Evolutionary conservation across 2,797 vertebrate genomes (phyloP), one percentile per base, ranked within the genome.

Genomic region (Borostomias antarcticus): DNA sequence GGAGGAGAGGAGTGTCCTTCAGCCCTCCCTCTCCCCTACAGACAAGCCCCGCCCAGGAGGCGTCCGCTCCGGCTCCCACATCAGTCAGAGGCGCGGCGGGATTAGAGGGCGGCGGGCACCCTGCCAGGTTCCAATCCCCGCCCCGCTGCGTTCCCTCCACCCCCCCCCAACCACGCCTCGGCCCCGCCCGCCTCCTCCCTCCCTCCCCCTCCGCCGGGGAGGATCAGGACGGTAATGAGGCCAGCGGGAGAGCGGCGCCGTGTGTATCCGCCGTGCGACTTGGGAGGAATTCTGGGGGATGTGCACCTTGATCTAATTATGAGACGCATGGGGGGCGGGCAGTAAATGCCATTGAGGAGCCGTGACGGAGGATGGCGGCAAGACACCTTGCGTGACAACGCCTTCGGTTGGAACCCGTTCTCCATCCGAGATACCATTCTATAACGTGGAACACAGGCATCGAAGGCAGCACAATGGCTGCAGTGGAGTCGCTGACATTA

Each of bases 281-380:
- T 63, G 37, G 25, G 54, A 23, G 35, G 64, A 51, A 40, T 58
- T 54, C 29, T 54, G 53, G 47, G 45, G 58, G 66, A 76, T 70
- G 79, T 73, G 73, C 45, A 75, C 78, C 70, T 68, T n/a, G 70
- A 78, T 64, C 73, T 65, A 69, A 78, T 78, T 76, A 78, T 61
- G 21, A 61, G 32, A 51, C 64, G 25, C 58, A 62, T 74, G 64
- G 60, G 65, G 43, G 62, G 65, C 67, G 72, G n/a, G n/a, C n/a
- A 65, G 61, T 68, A 70, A 79, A 68, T 52, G 51, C 72, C 58
- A 58, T 25, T 11, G 70, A 17, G 58, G 37, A 54, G 57, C 45
- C 23, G 71, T 53, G n/a, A 28, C 35, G 54, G 21, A 28, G 15
- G 28, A 17, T 33, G 29, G 15, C 51, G 48, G 30, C 13, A 47